Evolutionary conservation across 92 coral and sea anemone species (phyloP).

Genomic region (Epizoanthus scotinus): DNA sequence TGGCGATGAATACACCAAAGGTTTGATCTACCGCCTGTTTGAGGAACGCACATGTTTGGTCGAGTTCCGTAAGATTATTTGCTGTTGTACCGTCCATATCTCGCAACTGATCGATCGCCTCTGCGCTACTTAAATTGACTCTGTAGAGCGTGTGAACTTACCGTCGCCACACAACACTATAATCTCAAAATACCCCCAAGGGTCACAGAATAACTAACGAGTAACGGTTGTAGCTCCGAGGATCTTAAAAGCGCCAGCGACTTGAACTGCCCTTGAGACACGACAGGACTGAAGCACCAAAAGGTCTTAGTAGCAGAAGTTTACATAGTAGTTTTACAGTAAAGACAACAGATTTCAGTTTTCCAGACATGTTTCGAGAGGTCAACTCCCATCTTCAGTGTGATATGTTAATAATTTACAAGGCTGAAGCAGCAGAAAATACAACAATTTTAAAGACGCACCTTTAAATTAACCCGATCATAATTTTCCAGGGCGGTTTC

Average conservation of each 20-base stretch:
- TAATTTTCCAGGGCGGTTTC: not conserved
- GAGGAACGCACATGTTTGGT: constrained; percentile 19
- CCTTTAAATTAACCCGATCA: not conserved
- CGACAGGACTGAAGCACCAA: constrained; percentile 4
- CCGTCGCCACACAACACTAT: not conserved
- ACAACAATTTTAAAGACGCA: not conserved
- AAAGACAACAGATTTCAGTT: no score
- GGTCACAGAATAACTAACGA: not conserved
- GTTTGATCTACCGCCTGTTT: constrained; percentile 26
- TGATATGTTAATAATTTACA: no score
- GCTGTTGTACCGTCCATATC: not conserved
- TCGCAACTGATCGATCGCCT: not conserved
- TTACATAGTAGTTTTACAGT: no score
- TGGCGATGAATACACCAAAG: constrained; percentile 17
- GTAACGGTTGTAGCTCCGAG: not conserved
- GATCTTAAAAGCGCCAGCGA: not conserved
- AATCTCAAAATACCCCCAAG: not conserved
- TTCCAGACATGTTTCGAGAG: no score
- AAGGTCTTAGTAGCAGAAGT: no score
- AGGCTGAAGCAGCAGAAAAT: not conserved
- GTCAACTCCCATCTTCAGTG: no score
- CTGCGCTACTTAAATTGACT: no score
- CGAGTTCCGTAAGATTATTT: not conserved
- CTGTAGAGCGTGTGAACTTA: not conserved
- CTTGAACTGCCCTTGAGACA: not conserved